Percentiles rank a stretch among this genome's conserved stretches.
These are phyloP conservation scores for Achroia grisella DNA, from an alignment of 1,140 invertebrate species.

Conservation along the genomic window DNA sequence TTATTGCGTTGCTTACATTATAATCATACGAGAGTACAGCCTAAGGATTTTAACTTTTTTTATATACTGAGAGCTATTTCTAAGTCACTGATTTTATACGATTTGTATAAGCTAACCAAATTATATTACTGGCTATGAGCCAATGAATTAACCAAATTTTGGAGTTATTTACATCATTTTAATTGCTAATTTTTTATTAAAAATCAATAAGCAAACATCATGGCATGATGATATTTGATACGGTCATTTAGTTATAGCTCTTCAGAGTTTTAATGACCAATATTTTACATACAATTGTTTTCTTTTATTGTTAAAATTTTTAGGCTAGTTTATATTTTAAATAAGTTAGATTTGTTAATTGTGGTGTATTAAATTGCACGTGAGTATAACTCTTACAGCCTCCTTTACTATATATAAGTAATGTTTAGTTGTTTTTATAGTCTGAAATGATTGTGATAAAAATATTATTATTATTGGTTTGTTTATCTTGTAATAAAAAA, in stretches of 20 bases:
- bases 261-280: slow-evolving; percentile 69
- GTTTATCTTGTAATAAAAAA: slow-evolving; percentile 43
- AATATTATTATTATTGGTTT: slow-evolving; percentile 41
- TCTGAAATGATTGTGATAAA: slow-evolving; percentile 68
- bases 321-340: slow-evolving; percentile 71
- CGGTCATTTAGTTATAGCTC: slow-evolving; percentile 71
- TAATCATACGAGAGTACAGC: slow-evolving; percentile 71
- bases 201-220: slow-evolving; percentile 59
- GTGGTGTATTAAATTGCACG: slow-evolving; percentile 69
- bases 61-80: slow-evolving; percentile 72
- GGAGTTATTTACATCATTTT: slow-evolving; percentile 69
- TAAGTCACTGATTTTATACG: slow-evolving; percentile 68
- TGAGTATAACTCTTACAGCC: slow-evolving; percentile 51
- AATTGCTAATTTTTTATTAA: slow-evolving; percentile 58
- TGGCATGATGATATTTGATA: slow-evolving; percentile 57
- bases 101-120: slow-evolving; percentile 53
- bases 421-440: slow-evolving; percentile 53
- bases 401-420: slow-evolving; percentile 49
- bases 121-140: slow-evolving; percentile 55
- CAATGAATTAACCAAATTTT: slow-evolving; percentile 54
- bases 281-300: slow-evolving; percentile 64
- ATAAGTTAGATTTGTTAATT: slow-evolving; percentile 73
- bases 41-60: slow-evolving; percentile 73
- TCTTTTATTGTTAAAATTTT: slow-evolving; percentile 72
- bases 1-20: slow-evolving; percentile 71